A percentile compares a stretch with the other conserved stretches of the same genome.
Conservation (phyloP, 2,113 vertebrate species). For the Balaeniceps rex region DNA sequence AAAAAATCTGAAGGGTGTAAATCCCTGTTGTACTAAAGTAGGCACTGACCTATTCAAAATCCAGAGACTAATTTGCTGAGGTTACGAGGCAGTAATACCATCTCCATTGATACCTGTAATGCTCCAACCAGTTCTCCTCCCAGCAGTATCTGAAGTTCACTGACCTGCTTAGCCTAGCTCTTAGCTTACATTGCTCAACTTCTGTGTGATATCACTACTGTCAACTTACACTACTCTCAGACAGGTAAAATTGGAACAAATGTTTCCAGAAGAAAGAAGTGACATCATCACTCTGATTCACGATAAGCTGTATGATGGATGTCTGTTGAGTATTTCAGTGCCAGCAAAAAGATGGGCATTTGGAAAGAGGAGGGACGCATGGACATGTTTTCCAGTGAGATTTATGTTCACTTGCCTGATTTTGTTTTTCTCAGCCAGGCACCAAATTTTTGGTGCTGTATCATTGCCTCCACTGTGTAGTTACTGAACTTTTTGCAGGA, state of each 20-base stretch:
- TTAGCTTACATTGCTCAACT: background rate
- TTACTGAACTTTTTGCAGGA: background rate
- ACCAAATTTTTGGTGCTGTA: background rate
- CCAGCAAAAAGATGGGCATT: background rate
- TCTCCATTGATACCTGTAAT: background rate
- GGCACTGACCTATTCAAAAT: background rate
- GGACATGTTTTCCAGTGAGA: background rate
- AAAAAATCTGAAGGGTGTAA: background rate
- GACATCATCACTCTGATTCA: background rate
- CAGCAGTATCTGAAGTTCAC: background rate
- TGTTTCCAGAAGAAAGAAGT: background rate
- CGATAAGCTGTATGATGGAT: fast-evolving
- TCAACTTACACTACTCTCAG: background rate
- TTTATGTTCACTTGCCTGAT: background rate
- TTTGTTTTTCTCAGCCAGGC: background rate
- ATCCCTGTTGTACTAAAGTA: background rate
- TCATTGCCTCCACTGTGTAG: background rate
- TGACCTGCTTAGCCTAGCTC: background rate
- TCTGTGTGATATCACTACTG: background rate
- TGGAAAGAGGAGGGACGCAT: background rate
- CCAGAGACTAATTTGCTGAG: background rate
- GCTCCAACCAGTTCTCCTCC: background rate
- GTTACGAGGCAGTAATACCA: background rate
- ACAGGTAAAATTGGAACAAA: background rate
- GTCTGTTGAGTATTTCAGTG: background rate